Evolutionary conservation across 2,113 vertebrate species (phyloP).

Genomic region (Trichomycterus rosablanca): DNA sequence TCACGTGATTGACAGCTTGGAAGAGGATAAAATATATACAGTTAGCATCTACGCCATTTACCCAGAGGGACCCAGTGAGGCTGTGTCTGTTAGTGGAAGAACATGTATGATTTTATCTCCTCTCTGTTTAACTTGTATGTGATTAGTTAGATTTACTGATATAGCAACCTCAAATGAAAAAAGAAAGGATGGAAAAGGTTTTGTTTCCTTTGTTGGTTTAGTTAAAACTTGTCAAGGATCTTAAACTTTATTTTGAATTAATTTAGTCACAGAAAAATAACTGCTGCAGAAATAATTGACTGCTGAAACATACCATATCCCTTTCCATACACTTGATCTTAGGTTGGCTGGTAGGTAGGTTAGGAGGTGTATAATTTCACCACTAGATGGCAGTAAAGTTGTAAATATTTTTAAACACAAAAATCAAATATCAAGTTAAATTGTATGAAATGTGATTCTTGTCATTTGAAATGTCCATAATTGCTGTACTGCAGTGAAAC

Average conservation of each 20-base stretch:
- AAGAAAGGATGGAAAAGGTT: not conserved
- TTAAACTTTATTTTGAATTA: too few relatives aligned
- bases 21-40: constrained; percentile 77
- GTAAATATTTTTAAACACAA: not conserved
- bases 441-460: not conserved
- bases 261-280: too few relatives aligned
- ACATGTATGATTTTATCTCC: constrained; percentile 66
- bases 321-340: too few relatives aligned
- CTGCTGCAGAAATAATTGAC: too few relatives aligned
- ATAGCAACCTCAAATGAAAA: too few relatives aligned
- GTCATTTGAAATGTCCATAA: not conserved
- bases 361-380: not conserved
- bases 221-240: not conserved
- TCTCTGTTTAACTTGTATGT: not conserved
- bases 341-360: too few relatives aligned
- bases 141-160: too few relatives aligned
- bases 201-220: not conserved
- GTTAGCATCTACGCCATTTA: constrained; percentile 74
- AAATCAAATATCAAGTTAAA: too few relatives aligned
- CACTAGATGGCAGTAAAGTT: constrained; percentile 41
- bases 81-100: constrained; percentile 68
- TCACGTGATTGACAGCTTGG: constrained; percentile 76
- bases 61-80: constrained; percentile 69
- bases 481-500: constrained; percentile 67
- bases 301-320: too few relatives aligned